Evolutionary conservation across 92 coral and sea anemone genomes (phyloP).

Genomic region (Epizoanthus stellaris): DNA sequence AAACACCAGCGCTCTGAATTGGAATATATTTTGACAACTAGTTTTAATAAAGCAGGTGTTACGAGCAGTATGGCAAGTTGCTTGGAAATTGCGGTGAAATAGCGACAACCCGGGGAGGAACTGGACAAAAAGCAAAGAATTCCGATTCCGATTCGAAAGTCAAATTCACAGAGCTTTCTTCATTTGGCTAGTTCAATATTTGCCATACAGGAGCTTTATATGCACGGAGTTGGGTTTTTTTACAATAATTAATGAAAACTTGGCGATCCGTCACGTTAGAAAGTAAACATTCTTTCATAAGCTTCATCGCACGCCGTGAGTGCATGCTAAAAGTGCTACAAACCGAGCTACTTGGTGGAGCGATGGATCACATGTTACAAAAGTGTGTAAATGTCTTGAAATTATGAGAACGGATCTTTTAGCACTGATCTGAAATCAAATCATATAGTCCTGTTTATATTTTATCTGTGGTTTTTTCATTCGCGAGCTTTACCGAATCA

Average conservation of each 20-base stretch:
- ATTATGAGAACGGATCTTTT: too few species aligned
- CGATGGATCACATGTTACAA: too few species aligned
- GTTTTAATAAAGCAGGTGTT: neutral
- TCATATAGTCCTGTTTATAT: neutral
- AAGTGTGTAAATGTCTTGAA: too few species aligned
- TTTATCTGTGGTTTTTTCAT: neutral
- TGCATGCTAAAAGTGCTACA: neutral
- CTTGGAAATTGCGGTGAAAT: neutral
- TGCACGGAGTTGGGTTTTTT: neutral
- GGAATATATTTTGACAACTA: neutral
- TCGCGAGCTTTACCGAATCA: neutral
- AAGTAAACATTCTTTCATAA: constrained; percentile 18
- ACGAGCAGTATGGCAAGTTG: neutral
- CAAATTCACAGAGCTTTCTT: neutral
- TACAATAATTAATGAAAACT: constrained; percentile 39
- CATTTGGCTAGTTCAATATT: constrained; percentile 22
- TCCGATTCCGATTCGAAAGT: neutral
- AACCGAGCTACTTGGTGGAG: neutral
- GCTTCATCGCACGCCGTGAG: neutral
- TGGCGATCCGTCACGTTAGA: neutral
- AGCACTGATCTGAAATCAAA: too few species aligned
- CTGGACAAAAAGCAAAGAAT: neutral
- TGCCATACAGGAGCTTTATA: neutral
- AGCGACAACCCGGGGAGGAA: neutral
- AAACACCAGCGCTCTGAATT: neutral